Conservation (phyloP, 2,797 vertebrate genomes). For the Gobio occitaniae region DNA sequence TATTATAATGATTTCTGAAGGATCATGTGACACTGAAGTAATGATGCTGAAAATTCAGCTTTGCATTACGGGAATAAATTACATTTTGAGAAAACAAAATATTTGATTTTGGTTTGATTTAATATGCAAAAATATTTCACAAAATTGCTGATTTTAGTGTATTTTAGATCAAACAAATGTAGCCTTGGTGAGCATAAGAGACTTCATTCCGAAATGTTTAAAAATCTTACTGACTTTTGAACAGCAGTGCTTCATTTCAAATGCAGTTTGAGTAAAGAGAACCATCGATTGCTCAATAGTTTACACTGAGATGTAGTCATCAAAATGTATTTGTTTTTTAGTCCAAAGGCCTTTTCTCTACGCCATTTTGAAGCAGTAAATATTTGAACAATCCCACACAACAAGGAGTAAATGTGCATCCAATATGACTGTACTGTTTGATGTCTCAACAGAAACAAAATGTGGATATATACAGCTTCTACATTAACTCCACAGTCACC, state of each 20-base stretch:
- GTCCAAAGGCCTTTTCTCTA: slow-evolving; percentile 9
- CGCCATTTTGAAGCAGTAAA: slow-evolving; percentile 66
- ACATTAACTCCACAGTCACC: too few relatives aligned
- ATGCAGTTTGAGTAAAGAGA: neutral
- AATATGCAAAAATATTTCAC: neutral
- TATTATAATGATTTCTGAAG: too few relatives aligned
- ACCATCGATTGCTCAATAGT: neutral
- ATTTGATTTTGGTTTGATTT: too few relatives aligned
- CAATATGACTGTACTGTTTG: too few relatives aligned
- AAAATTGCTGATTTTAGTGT: neutral
- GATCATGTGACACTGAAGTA: too few relatives aligned
- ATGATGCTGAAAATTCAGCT: too few relatives aligned
- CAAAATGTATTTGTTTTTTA: slow-evolving; percentile 8
- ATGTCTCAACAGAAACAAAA: neutral
- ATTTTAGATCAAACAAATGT: neutral
- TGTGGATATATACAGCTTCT: too few relatives aligned
- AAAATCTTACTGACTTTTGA: neutral
- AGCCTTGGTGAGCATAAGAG: neutral
- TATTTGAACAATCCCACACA: too few relatives aligned
- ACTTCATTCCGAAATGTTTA: neutral
- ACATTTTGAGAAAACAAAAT: too few relatives aligned
- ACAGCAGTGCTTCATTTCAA: neutral
- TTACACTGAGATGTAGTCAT: neutral
- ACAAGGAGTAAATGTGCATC: too few relatives aligned
- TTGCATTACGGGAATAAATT: too few relatives aligned